Evolutionary conservation across 2,888 invertebrate genomes (phyloP).

Genomic region (Parochlus steinenii): DNA sequence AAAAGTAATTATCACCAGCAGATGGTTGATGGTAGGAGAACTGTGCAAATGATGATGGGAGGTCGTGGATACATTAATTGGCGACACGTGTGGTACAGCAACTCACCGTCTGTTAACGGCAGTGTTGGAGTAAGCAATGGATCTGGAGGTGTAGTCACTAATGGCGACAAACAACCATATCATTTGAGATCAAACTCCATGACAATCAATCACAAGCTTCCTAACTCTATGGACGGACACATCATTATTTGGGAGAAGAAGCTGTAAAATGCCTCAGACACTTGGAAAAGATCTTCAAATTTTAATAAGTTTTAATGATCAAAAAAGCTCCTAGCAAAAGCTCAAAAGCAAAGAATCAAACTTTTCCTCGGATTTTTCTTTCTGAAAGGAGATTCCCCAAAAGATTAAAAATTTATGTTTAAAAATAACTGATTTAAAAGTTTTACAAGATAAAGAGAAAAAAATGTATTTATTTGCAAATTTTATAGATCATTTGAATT

Average conservation of each 20-base stretch:
- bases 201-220: conserved; percentile 28
- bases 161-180: not conserved
- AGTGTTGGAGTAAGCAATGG: conserved; percentile 8
- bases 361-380: too few species aligned
- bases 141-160: not conserved
- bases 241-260: conserved; percentile 83
- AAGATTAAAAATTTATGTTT: too few species aligned
- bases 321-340: too few species aligned
- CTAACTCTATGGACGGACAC: conserved; percentile 75
- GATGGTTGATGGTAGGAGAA: conserved; percentile 42
- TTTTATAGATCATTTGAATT: too few species aligned
- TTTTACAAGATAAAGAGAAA: too few species aligned
- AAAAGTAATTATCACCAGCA: conserved; percentile 32
- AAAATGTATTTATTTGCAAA: too few species aligned
- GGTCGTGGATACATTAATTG: conserved; percentile 79
- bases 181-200: conserved; percentile 1
- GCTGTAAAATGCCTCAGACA: too few species aligned
- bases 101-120: conserved; percentile 24
- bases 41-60: conserved; percentile 72
- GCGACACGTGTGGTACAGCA: conserved; percentile 51
- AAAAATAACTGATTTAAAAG: too few species aligned
- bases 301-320: too few species aligned
- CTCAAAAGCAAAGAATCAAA: too few species aligned
- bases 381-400: too few species aligned
- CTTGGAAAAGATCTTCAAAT: too few species aligned